A percentile compares a stretch with the other conserved stretches of the same genome.
These are phyloP conservation scores for Hyla sarda DNA, from an alignment of 2,113 vertebrate species.

Conservation along the genomic window DNA sequence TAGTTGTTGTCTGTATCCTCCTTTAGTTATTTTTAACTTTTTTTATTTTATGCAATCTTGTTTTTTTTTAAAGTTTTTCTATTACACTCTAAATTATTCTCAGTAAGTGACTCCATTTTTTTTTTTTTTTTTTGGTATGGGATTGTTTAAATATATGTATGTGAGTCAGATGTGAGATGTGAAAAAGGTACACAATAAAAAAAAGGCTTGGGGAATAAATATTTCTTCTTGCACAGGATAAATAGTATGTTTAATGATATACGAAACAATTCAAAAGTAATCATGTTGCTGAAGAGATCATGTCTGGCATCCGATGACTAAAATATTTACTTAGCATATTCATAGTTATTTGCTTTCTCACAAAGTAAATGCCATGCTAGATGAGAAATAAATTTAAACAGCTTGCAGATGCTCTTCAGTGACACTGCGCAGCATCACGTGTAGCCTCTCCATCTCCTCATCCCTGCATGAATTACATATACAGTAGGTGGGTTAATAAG, in stretches of 20 bases:
- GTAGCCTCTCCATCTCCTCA: neutral
- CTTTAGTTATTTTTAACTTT: no score
- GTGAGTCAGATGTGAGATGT: neutral
- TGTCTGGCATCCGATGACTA: slow-evolving; percentile 15
- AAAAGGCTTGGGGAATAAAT: neutral
- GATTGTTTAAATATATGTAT: no score
- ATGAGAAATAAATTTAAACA: slow-evolving; percentile 15
- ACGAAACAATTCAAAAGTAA: neutral
- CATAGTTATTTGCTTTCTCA: slow-evolving; percentile 22
- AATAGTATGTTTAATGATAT: slow-evolving; percentile 14
- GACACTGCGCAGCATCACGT: slow-evolving; percentile 3
- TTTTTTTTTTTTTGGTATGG: no score
- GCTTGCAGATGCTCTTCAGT: slow-evolving; percentile 17
- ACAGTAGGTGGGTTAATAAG: neutral
- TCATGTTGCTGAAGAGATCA: neutral
- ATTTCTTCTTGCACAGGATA: neutral
- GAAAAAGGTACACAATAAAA: neutral
- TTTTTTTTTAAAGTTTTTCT: no score
- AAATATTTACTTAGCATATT: slow-evolving; percentile 37
- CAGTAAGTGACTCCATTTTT: no score
- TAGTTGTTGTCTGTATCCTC: no score
- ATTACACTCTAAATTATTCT: no score
- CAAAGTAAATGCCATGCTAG: slow-evolving; percentile 40
- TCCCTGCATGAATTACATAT: neutral
- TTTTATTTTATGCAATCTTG: no score